Percentiles rank a stretch among this genome's conserved stretches.
Evolutionary conservation across 2,888 invertebrate genomes (phyloP).

Genomic region (Xylocampa areola): DNA sequence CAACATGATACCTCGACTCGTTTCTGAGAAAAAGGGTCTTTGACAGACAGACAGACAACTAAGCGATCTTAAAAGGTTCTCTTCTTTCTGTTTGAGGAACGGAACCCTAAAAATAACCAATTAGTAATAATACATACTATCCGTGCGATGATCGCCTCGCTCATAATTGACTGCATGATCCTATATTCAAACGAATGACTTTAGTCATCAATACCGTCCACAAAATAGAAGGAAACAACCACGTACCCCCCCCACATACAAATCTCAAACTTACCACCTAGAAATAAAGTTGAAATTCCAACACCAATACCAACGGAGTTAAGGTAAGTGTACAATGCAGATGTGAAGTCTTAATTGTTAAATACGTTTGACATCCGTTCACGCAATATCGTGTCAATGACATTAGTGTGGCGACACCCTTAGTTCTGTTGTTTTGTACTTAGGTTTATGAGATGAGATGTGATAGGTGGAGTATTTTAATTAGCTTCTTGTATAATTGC

Average conservation of each 20-base stretch:
- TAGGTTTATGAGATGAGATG: conserved; percentile 5
- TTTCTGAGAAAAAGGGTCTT: no score
- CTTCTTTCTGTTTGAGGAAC: no score
- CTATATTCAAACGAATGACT: conserved; percentile 69
- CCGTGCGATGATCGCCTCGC: conserved; percentile 66
- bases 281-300: conserved; percentile 1
- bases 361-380: conserved; percentile 77
- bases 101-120: no score
- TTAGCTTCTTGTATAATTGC: background rate
- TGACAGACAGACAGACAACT: no score
- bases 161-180: conserved; percentile 73
- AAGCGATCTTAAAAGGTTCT: no score
- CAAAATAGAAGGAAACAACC: conserved; percentile 34
- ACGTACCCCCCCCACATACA: background rate
- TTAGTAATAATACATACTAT: conserved; percentile 68
- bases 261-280: background rate
- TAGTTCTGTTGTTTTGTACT: conserved; percentile 47
- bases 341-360: conserved; percentile 68
- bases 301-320: background rate
- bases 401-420: conserved; percentile 61
- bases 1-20: no score
- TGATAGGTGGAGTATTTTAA: background rate
- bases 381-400: conserved; percentile 70
- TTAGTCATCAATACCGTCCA: conserved; percentile 68
- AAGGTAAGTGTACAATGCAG: conserved; percentile 22